Percentiles rank a stretch among this genome's conserved stretches.
Conservation (phyloP, 2,797 vertebrate species). For the Kryptolebias ocellatus region DNA sequence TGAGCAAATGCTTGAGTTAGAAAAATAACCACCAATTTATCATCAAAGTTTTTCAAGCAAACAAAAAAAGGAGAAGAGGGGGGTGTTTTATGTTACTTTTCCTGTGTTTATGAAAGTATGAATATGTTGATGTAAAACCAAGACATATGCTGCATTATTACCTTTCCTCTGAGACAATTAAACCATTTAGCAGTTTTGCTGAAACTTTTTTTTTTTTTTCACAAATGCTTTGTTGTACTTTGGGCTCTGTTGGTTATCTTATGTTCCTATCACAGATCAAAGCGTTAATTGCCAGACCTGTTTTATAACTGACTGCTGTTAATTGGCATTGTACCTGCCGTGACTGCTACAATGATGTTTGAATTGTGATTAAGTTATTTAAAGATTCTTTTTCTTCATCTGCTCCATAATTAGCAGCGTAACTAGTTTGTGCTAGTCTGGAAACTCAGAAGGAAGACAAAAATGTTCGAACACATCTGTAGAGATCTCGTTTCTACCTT, state of each 20-base stretch:
- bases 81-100: too few species aligned
- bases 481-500: background rate
- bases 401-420: slow-evolving; percentile 11
- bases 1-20: slow-evolving; percentile 33
- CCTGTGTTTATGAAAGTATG: too few species aligned
- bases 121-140: too few species aligned
- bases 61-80: background rate
- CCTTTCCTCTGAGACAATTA: background rate
- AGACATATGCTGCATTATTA: too few species aligned
- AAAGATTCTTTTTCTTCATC: slow-evolving; percentile 10
- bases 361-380: slow-evolving; percentile 31
- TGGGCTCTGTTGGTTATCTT: slow-evolving; percentile 10
- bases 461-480: background rate
- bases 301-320: slow-evolving; percentile 37
- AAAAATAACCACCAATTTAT: slow-evolving; percentile 29
- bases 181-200: slow-evolving; percentile 23
- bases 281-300: slow-evolving; percentile 54
- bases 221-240: slow-evolving; percentile 16
- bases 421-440: slow-evolving; percentile 7
- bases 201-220: slow-evolving; percentile 10
- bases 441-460: slow-evolving; percentile 7
- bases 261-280: slow-evolving; percentile 45
- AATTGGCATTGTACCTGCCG: slow-evolving; percentile 41
- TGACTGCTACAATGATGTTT: slow-evolving; percentile 23
- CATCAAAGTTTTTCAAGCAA: slow-evolving; percentile 22